Evolutionary conservation across 2,888 invertebrate species (phyloP).

Genomic region (Nysson spinosus): DNA sequence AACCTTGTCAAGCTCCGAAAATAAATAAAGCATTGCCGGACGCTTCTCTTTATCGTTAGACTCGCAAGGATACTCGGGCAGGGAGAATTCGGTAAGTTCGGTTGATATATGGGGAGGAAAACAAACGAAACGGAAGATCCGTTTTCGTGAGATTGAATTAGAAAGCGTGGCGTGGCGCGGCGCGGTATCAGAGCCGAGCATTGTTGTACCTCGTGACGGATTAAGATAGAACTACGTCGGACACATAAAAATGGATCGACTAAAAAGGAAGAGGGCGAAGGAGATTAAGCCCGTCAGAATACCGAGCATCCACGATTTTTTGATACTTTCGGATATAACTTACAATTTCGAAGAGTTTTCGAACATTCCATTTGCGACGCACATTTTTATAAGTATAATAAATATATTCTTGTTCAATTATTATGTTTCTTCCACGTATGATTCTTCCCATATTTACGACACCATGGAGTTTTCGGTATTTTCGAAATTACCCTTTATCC

Average conservation of each 20-base stretch:
- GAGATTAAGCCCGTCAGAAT: constrained; percentile 13
- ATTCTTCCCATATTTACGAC: too few relatives aligned
- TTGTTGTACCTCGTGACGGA: constrained; percentile 60
- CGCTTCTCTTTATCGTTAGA: too few relatives aligned
- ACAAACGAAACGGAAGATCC: constrained; percentile 32
- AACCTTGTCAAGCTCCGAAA: too few relatives aligned
- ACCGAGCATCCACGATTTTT: constrained; percentile 9
- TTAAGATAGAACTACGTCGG: constrained; percentile 55
- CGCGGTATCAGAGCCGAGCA: constrained; percentile 41
- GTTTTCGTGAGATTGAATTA: constrained; percentile 42
- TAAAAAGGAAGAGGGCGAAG: constrained; percentile 5
- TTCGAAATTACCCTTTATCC: too few relatives aligned
- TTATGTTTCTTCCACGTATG: too few relatives aligned
- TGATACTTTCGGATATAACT: constrained; percentile 19
- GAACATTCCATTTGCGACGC: constrained; percentile 10
- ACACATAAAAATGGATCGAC: constrained; percentile 43
- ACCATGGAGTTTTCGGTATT: too few relatives aligned
- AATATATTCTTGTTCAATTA: too few relatives aligned
- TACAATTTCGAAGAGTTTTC: constrained; percentile 17
- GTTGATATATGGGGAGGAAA: constrained; percentile 16
- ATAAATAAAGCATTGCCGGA: too few relatives aligned
- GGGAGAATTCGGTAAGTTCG: too few relatives aligned
- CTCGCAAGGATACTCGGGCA: too few relatives aligned
- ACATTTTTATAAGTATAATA: too few relatives aligned
- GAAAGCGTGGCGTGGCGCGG: constrained; percentile 30